Evolutionary conservation across 2,797 vertebrate genomes (phyloP).

Genomic region (Anas bahamensis): DNA sequence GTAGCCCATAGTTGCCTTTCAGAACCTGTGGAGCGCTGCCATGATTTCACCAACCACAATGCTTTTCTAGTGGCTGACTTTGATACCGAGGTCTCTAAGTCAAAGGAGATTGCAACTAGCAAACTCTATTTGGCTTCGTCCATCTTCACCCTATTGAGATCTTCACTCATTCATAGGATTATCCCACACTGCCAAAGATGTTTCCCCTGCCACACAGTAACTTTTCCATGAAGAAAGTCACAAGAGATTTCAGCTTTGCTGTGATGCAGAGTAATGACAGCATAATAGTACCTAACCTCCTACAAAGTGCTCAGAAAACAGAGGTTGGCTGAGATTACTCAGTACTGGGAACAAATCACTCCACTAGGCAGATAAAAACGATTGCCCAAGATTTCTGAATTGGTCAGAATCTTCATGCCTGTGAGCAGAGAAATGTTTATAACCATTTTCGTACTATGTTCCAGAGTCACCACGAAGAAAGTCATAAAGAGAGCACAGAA

Average conservation of each 20-base stretch:
- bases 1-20: background rate
- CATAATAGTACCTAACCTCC: constrained; percentile 47
- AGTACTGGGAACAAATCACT: constrained; percentile 14
- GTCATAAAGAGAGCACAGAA: background rate
- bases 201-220: background rate
- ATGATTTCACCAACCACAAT: background rate
- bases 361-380: constrained; percentile 40
- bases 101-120: background rate
- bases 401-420: constrained; percentile 40
- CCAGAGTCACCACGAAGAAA: background rate
- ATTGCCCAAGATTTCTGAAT: background rate
- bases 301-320: constrained; percentile 37
- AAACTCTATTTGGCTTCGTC: background rate
- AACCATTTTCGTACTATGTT: background rate
- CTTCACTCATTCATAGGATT: background rate
- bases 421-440: constrained; percentile 30
- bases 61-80: background rate
- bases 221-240: constrained; percentile 39
- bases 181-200: background rate
- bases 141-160: background rate
- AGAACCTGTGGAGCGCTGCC: background rate
- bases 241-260: constrained; percentile 35
- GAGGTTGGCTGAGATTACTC: constrained; percentile 25
- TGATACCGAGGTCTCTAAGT: background rate
- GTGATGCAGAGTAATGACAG: constrained; percentile 30